These are phyloP conservation scores for Chondrosia reniformis DNA, from an alignment of 37 sponge, comb jelly and placozoan species.

Conservation along the genomic window DNA sequence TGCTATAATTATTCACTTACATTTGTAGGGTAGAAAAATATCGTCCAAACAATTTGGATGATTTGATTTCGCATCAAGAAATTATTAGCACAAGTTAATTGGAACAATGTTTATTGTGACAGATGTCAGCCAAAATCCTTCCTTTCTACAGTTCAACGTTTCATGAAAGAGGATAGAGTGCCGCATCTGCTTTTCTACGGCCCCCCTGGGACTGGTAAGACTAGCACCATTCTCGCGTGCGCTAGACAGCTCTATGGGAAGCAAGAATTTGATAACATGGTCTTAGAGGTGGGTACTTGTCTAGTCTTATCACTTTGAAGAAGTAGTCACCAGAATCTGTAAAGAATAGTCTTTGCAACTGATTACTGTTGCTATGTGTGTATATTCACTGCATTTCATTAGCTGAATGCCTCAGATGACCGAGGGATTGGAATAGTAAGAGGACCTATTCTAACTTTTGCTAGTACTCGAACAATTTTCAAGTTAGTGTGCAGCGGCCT, in stretches of 20 bases:
- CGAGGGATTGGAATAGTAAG: slow-evolving; percentile 97
- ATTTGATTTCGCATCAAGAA: slow-evolving; percentile 95
- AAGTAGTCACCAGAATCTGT: not conserved
- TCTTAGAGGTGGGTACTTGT: slow-evolving; percentile 68
- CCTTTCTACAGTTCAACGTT: slow-evolving; percentile 64
- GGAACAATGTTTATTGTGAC: too few relatives aligned
- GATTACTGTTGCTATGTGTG: not conserved
- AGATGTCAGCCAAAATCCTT: not conserved
- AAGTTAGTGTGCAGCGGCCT: too few relatives aligned
- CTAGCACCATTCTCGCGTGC: slow-evolving; percentile 95
- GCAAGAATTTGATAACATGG: slow-evolving; percentile 86
- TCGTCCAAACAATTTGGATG: slow-evolving; percentile 80
- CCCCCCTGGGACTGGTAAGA: slow-evolving; percentile 98
- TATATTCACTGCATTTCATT: not conserved
- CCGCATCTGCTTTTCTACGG: slow-evolving; percentile 98
- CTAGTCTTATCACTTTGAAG: not conserved
- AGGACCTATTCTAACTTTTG: slow-evolving; percentile 87
- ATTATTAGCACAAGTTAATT: slow-evolving; percentile 89
- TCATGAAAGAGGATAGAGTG: slow-evolving; percentile 79
- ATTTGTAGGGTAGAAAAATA: slow-evolving; percentile 94
- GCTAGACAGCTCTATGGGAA: slow-evolving; percentile 76
- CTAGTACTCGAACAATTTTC: slow-evolving; percentile 93
- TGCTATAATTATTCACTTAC: not conserved
- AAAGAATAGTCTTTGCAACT: not conserved
- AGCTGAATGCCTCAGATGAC: slow-evolving; percentile 98